Evolutionary conservation across 2,797 vertebrate genomes (phyloP), one percentile per base, ranked within the genome.

Genomic region (Dendrocincla fuliginosa): DNA sequence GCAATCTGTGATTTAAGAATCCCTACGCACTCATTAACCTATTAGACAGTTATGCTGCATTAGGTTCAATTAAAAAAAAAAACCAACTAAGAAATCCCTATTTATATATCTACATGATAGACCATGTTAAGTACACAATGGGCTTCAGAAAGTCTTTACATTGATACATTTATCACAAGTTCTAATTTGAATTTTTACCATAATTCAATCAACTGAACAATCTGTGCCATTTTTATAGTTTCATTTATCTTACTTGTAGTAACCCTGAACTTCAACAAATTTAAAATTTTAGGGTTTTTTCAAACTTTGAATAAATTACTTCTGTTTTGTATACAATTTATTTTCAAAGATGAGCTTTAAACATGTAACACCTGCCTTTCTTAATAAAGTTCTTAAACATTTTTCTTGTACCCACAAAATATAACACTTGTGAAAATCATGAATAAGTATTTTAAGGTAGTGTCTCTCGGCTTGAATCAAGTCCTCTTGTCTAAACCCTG

Each of bases 1-100:
- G 64, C 41, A 95, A 84, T 76, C 84, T 94, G 87, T 86, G 50
- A 82, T 96, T 95, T 95, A 97, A 93, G 87, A 94, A 96, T 94
- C 78, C n/a, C 89, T 71, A 67, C n/a, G 27, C 89, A 44, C n/a
- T 93, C 95, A 94, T 95, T 95, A 96, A 89, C 59, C 94, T 96
- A 96, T 86, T 91, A 96, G 88, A 93, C 24, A 96, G 91, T 97
- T 96, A 92, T n/a, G n/a, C 19, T 81, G 37, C 35, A 84, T 87
- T 88, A 88, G 82, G 52, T 93, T 77, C 28, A 56, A 52, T 33
- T 64, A 85, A 93, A 89, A 93, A 53, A 18, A 41, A 15, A 42
- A 44, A n/a, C 87, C 49, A 93, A 56, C 42, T 90, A 95, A 94
- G 75, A 95, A 97, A 86, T 84, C 47, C 15, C 56, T 84, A 83